Evolutionary conservation across 1,140 invertebrate genomes (phyloP), one percentile per base, ranked within the genome.

Genomic region (Phenacoccus solenopsis): DNA sequence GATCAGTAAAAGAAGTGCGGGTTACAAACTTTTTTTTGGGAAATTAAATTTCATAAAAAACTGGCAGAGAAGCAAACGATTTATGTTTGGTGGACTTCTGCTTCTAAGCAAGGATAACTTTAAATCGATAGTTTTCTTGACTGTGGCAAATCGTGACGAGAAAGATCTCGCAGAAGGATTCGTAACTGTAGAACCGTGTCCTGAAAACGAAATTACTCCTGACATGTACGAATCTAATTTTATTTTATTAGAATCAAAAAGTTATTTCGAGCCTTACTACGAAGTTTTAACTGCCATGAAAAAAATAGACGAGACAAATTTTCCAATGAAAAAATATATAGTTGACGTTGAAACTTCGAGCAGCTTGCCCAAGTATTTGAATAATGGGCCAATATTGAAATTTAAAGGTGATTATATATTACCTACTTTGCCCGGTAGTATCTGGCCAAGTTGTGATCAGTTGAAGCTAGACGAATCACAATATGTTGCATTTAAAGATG

Each of bases 11-110:
- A n/a, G n/a, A n/a, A n/a, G n/a, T n/a, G n/a, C n/a, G n/a, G n/a
- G n/a, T n/a, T n/a, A n/a, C n/a, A n/a, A n/a, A n/a, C n/a, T n/a
- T n/a, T n/a, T n/a, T n/a, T n/a, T n/a, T n/a, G n/a, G n/a, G n/a
- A n/a, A n/a, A n/a, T n/a, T n/a, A n/a, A n/a, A n/a, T n/a, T n/a
- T n/a, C n/a, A n/a, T n/a, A n/a, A n/a, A n/a, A n/a, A n/a, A n/a
- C n/a, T n/a, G n/a, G n/a, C n/a, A n/a, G n/a, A n/a, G n/a, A n/a
- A n/a, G n/a, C n/a, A 68, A 71, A 59, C n/a, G 13, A 69, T 82
- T 92, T 25, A 82, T 90, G 75, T 85, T 78, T 77, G 89, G 90
- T 0, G 86, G 88, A 0, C 76, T 93, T 9, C 73, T 93, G 0
- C 84, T 87, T 72, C 82, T 93, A 24, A 88, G 87, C 0, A 78